Evolutionary conservation across 2,113 vertebrate genomes (phyloP).

Genomic region (Oreocharis arfaki): DNA sequence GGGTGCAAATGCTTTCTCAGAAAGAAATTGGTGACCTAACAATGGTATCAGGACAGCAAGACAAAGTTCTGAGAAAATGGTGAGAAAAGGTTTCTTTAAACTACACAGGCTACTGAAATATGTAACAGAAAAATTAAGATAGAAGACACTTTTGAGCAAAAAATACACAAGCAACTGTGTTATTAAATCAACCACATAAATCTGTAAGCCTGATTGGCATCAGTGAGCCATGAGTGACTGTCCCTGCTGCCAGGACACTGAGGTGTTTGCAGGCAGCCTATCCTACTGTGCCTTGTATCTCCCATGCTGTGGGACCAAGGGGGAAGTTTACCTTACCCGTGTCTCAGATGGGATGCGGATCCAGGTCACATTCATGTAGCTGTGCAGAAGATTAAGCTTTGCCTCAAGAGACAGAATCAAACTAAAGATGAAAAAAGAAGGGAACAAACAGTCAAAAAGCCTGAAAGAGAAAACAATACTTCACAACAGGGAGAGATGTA

Average conservation of each 20-base stretch:
- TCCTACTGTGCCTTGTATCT: background rate
- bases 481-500: background rate
- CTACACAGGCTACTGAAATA: background rate
- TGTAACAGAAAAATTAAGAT: background rate
- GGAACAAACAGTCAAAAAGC: background rate
- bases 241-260: background rate
- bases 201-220: background rate
- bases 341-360: constrained; percentile 98
- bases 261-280: background rate
- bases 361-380: constrained; percentile 99
- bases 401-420: constrained; percentile 97
- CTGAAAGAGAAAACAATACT: background rate
- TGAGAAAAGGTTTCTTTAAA: background rate
- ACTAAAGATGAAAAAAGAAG: constrained; percentile 69
- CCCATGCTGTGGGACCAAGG: background rate
- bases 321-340: constrained; percentile 84
- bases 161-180: background rate
- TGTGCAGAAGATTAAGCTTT: constrained; percentile 97
- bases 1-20: background rate
- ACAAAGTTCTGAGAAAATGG: background rate
- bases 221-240: background rate
- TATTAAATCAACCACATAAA: background rate
- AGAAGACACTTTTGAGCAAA: background rate
- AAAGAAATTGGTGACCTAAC: background rate
- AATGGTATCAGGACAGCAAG: background rate